Evolutionary conservation across 2,113 vertebrate species (phyloP), one percentile per base, ranked within the genome.

Genomic region (Lampris incognitus): DNA sequence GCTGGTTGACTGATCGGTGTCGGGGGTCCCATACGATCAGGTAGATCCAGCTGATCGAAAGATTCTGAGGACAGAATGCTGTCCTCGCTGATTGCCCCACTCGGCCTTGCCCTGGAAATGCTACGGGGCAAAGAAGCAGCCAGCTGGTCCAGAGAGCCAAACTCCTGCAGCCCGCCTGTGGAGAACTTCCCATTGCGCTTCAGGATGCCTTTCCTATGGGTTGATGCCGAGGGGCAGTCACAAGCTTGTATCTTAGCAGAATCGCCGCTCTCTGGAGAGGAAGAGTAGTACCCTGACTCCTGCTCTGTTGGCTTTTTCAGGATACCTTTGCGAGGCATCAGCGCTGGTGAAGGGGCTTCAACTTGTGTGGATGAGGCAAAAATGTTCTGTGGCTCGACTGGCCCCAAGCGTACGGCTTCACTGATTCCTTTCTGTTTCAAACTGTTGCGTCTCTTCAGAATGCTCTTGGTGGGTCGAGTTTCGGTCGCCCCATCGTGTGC

Each of bases 51-150:
- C 72, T 94, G 95, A 54, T 99, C 98, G 0, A 99, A 99, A 69
- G 98, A 99, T 87, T 99, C 98, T 0, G 96, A 97, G 73, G 98
- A 99, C 52, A 99, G 94, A 82, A 99, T 99, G 90, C 98, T 98
- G 87, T 99, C 97, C 90, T 98, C 95, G 0, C 98, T 99, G 72
- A 95, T 89, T 0, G 96, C 96, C 0, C 93, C 93, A 0, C 89
- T 89, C 0, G 96, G 96, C 50, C 91, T 91, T 0, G 76, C 6
- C 70, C 87, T 78, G 0, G 51, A 61, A 58, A 66, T 0, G 1
- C 76, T n/a, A 13, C 70, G 55, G 0, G 78, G 92, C 63, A 71
- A 82, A 68, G 65, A 94, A 0, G 82, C 79, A 0, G 95, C 88
- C 3, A 96, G 87, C 75, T 96, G 94, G 0, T 93, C 61, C 55